These are phyloP conservation scores for Phaenicophaeus curvirostris DNA, from an alignment of 2,797 vertebrate genomes.

Conservation along the genomic window DNA sequence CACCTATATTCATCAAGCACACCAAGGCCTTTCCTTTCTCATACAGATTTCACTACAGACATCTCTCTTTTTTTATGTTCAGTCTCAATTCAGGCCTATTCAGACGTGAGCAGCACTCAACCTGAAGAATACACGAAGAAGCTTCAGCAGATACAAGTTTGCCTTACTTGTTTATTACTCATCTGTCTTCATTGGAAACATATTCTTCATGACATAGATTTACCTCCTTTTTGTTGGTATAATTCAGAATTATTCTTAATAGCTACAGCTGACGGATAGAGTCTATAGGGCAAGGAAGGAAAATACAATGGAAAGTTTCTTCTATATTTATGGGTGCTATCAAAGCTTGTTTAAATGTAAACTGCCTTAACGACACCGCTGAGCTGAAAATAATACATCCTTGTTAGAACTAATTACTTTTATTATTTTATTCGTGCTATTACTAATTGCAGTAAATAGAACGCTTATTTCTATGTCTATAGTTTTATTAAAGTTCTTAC, in stretches of 20 bases:
- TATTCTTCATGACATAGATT: background rate
- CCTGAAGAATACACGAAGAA: conserved; percentile 4
- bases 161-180: background rate
- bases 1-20: background rate
- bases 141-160: background rate
- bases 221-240: background rate
- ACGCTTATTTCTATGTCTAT: background rate
- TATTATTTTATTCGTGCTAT: background rate
- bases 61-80: background rate
- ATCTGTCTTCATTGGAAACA: background rate
- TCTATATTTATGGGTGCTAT: background rate
- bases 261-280: background rate
- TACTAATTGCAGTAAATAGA: background rate
- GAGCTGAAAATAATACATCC: background rate
- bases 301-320: background rate
- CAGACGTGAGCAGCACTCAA: background rate
- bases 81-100: background rate
- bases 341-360: background rate
- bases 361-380: background rate
- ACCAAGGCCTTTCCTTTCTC: background rate
- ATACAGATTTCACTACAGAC: background rate
- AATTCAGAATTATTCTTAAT: background rate
- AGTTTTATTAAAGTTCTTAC: background rate
- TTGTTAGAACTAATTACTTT: background rate
- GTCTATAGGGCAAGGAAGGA: background rate